Percentiles rank a stretch among this genome's conserved stretches.
phyloP scores from a whole-genome alignment of 2,113 vertebrate genomes.

The Daphoenositta chrysoptera region DNA sequence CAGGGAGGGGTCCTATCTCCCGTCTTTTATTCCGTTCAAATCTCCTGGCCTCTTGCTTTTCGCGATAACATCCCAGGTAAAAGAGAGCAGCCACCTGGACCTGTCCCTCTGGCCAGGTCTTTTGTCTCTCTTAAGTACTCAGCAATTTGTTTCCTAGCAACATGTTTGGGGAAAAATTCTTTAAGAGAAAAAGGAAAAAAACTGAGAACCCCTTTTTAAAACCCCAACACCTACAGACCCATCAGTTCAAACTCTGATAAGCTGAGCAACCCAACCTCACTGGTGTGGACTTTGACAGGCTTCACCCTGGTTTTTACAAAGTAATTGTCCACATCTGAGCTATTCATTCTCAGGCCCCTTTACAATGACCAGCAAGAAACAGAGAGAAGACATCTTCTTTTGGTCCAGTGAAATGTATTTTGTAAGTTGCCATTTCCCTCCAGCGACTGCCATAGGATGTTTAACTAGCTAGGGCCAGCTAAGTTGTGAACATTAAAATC shows the following conservation, averaged over 20 bases:
- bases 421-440: background rate
- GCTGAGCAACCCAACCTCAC: background rate
- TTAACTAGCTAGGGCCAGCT: background rate
- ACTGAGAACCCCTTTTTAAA: too few species aligned
- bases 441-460: background rate
- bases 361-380: background rate
- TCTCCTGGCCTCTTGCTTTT: too few species aligned
- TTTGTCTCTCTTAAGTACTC: too few species aligned
- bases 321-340: background rate
- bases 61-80: too few species aligned
- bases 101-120: too few species aligned
- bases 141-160: too few species aligned
- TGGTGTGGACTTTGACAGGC: background rate
- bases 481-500: background rate
- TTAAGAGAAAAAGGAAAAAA: too few species aligned
- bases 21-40: too few species aligned
- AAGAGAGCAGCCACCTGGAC: too few species aligned
- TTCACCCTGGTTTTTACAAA: background rate
- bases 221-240: too few species aligned
- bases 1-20: too few species aligned
- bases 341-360: background rate
- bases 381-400: background rate
- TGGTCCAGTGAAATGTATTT: background rate
- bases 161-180: too few species aligned
- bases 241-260: background rate